These are phyloP conservation scores for Hydrochoerus hydrochaeris DNA, from an alignment of 2,113 vertebrate species.

Conservation along the genomic window DNA sequence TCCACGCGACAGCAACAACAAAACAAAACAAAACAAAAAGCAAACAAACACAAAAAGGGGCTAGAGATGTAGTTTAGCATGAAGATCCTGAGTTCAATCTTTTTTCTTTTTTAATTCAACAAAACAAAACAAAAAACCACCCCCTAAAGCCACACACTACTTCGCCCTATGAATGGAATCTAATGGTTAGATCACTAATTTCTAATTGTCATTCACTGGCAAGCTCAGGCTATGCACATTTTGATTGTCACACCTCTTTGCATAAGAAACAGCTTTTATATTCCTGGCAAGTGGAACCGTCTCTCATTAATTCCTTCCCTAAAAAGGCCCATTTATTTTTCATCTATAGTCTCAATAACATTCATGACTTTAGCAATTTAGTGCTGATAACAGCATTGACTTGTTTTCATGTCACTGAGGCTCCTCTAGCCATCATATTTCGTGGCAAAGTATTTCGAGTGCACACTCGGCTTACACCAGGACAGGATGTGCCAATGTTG, in stretches of 20 bases:
- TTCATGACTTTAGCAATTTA: slow-evolving; percentile 11
- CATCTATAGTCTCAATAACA: neutral
- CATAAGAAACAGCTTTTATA: slow-evolving; percentile 29
- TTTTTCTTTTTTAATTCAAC: neutral
- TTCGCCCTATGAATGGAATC: neutral
- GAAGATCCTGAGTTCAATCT: neutral
- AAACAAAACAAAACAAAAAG: neutral
- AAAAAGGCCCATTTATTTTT: slow-evolving; percentile 3
- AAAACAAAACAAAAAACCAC: neutral
- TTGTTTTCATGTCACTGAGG: neutral
- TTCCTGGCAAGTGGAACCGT: slow-evolving; percentile 17
- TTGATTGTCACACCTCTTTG: neutral
- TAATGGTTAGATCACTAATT: neutral
- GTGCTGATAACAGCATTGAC: neutral
- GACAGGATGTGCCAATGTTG: neutral
- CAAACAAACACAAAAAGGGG: neutral
- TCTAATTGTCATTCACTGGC: neutral
- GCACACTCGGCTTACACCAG: neutral
- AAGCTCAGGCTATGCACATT: neutral
- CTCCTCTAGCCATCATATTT: neutral
- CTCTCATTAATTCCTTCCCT: slow-evolving; percentile 50
- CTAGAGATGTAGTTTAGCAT: neutral
- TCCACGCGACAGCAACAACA: neutral
- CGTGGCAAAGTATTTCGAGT: neutral
- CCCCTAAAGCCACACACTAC: neutral